A percentile compares a stretch with the other conserved stretches of the same genome.
Evolutionary conservation across 2,113 vertebrate species (phyloP).

Genomic region (Tapirus terrestris): DNA sequence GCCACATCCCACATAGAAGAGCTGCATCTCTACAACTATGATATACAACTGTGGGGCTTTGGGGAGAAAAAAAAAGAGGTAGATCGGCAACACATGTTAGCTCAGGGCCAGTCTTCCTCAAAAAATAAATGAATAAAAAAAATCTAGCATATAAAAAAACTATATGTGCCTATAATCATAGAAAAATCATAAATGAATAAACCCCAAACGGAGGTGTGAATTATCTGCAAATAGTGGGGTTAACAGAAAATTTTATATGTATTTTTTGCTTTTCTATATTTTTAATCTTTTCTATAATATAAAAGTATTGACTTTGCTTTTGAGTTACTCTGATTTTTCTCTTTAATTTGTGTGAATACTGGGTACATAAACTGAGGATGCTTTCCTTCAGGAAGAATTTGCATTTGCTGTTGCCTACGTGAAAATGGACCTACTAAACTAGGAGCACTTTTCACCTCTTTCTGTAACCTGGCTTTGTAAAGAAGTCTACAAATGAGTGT

Average conservation of each 20-base stretch:
- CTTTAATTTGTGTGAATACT: neutral
- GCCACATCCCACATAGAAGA: no score
- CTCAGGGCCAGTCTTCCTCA: no score
- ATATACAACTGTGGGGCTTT: no score
- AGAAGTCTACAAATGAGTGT: neutral
- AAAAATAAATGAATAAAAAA: no score
- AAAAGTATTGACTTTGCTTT: neutral
- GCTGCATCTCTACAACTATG: no score
- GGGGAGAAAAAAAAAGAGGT: no score
- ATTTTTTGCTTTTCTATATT: neutral
- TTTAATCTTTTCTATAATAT: neutral
- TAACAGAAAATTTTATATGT: neutral
- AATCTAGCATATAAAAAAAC: no score
- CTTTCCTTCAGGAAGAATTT: neutral
- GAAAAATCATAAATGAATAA: conserved; percentile 7
- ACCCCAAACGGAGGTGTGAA: neutral
- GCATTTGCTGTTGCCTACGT: neutral
- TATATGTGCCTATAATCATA: neutral
- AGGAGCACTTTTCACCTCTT: neutral
- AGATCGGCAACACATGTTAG: no score
- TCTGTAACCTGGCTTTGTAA: neutral
- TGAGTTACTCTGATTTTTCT: neutral
- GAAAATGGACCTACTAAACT: neutral
- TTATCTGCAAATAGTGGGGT: neutral
- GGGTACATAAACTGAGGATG: neutral